A percentile compares a stretch with the other conserved stretches of the same genome.
These are phyloP conservation scores for Tinea pellionella DNA, from an alignment of 2,888 invertebrate species.

Conservation along the genomic window DNA sequence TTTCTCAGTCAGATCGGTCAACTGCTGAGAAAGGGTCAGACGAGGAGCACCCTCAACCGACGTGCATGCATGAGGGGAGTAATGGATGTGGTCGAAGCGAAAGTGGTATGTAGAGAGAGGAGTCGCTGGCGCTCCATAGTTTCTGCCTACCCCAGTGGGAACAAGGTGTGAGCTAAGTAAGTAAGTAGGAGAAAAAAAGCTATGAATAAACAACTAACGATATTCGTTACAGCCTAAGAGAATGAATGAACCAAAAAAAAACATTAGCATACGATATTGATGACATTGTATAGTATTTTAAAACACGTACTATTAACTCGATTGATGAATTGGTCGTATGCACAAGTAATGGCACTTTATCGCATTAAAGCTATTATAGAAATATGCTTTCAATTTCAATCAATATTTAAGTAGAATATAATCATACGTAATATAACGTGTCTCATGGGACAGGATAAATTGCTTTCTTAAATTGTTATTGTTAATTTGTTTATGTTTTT, in stretches of 20 bases:
- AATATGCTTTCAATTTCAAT: slow-evolving; percentile 3
- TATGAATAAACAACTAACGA: background rate
- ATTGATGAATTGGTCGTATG: slow-evolving; percentile 3
- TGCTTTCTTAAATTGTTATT: background rate
- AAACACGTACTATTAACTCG: background rate
- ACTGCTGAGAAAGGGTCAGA: no score
- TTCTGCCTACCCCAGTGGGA: no score
- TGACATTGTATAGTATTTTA: background rate
- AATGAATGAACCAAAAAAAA: background rate
- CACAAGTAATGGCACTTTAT: background rate
- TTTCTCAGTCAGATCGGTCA: no score
- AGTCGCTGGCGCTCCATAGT: no score
- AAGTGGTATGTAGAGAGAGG: no score
- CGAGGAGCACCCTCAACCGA: no score
- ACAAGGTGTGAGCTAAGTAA: no score
- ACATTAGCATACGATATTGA: slow-evolving; percentile 9
- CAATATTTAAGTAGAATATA: background rate
- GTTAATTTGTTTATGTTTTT: background rate
- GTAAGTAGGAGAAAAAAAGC: background rate
- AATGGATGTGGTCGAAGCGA: no score
- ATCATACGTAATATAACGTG: background rate
- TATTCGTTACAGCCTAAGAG: background rate
- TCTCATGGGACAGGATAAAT: background rate
- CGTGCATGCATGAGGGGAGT: no score
- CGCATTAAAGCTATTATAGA: background rate